Percentiles rank a stretch among this genome's conserved stretches.
phyloP scores from a whole-genome alignment of 2,797 vertebrate genomes.

The Vireo griseus region DNA sequence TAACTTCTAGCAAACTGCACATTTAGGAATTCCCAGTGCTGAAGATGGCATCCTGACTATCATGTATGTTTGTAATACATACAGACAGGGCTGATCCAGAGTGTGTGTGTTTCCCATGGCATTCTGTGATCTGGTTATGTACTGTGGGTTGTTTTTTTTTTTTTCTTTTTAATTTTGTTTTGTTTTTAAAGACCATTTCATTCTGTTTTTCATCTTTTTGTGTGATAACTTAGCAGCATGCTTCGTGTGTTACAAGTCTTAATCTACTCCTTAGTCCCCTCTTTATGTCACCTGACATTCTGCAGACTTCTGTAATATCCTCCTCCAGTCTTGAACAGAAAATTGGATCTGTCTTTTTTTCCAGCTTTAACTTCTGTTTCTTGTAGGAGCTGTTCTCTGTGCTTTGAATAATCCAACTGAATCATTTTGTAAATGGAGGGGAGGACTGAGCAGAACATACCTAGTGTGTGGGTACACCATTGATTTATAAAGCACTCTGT shows the following conservation, averaged over 20 bases:
- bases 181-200: neutral
- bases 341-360: neutral
- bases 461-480: fast-evolving
- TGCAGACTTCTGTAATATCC: neutral
- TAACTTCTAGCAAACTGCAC: neutral
- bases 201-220: neutral
- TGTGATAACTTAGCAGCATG: neutral
- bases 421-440: neutral
- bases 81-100: neutral
- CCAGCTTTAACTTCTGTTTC: neutral
- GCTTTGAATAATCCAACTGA: neutral
- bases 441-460: neutral
- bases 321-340: neutral
- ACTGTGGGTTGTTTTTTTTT: neutral
- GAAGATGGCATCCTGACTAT: neutral
- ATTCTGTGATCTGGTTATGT: neutral
- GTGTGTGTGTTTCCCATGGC: neutral
- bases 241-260: neutral
- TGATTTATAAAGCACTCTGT: neutral
- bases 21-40: neutral
- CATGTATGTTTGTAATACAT: fast-evolving
- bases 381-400: neutral
- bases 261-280: neutral
- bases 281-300: neutral
- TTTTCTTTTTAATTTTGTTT: neutral